Base-by-base conservation (phyloP, 2,888 invertebrate genomes). In the Volucella inflata region DNA sequence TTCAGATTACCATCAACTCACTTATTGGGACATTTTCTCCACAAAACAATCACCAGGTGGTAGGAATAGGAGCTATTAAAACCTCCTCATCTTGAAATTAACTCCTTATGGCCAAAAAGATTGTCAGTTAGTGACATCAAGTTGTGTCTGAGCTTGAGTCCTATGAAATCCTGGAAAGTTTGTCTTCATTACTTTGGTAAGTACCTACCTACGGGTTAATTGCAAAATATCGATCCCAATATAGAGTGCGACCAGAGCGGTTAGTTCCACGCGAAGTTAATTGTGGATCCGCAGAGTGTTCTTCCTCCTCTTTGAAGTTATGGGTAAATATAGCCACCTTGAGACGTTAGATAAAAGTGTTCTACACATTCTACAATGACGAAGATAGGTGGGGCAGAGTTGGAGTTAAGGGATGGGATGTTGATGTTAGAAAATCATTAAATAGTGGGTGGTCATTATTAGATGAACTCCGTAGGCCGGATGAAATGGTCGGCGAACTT, bases 151-250 rank as follows among this genome's bases (percentile, higher is more conserved):
- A 16, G 14, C 16, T 44, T 30, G 55, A 16, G 46, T 53, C 30
- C 30, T 30, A 30, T 0, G 30, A 30, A 30, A 30, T 30, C 4
- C 30, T 30, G 30, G 67, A 74, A 80, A 75, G 44, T 59, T 53
- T 60, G 46, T 51, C 16, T 60, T 67, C 65, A 40, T 60, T 57
- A 50, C 50, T 40, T 79, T 48, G 30, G 16, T 6, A 64, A 53
- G 57, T 36, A 50, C 12, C 16, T 17, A 40, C 48, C 68, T 83
- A 51, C 38, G 48, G 70, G 70, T 72, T 84, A 75, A 80, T 84
- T 84, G 59, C 75, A 65, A 84, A 80, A 60, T 84, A 84, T 84
- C 75, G 80, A 84, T 80, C 70, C 14, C 1, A 8, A 12, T 59
- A 30, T 30, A 50, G 46, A 12, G 2, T 42, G 12, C n/a, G 36